A percentile compares a stretch with the other conserved stretches of the same genome.
These are phyloP conservation scores for Zhengitettix transpicula DNA, from an alignment of 2,888 invertebrate genomes.

Conservation along the genomic window DNA sequence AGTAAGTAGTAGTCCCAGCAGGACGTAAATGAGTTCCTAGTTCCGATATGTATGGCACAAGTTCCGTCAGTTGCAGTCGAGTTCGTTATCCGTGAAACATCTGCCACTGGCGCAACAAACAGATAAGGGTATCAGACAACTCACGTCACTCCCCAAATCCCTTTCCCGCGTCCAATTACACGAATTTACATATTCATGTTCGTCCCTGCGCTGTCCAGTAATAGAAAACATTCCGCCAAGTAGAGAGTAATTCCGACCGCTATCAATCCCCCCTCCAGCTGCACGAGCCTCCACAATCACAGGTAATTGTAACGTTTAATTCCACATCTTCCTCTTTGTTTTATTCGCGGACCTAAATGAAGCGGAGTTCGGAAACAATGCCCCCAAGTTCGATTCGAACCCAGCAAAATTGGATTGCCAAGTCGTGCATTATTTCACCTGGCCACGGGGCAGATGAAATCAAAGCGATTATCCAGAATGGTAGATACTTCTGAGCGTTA, in stretches of 20 bases:
- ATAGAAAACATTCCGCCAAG: too few species aligned
- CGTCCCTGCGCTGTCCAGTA: background rate
- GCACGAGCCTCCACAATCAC: background rate
- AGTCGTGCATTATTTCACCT: background rate
- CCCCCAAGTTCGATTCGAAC: background rate
- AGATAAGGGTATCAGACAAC: too few species aligned
- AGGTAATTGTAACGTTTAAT: background rate
- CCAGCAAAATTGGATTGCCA: background rate
- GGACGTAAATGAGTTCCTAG: too few species aligned
- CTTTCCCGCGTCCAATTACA: too few species aligned
- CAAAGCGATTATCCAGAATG: background rate
- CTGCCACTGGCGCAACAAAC: too few species aligned
- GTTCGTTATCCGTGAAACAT: too few species aligned
- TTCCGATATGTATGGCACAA: too few species aligned
- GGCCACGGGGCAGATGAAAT: background rate
- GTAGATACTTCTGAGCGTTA: background rate
- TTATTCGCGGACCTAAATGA: background rate
- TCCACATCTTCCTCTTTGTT: background rate
- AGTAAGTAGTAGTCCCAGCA: too few species aligned
- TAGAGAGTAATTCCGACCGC: background rate
- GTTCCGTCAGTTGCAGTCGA: too few species aligned
- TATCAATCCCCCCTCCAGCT: background rate
- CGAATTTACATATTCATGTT: background rate
- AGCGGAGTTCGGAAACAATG: background rate
- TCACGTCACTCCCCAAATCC: too few species aligned